Evolutionary conservation across 2,888 invertebrate genomes (phyloP).

Genomic region (Leptinotarsa peninsularis): DNA sequence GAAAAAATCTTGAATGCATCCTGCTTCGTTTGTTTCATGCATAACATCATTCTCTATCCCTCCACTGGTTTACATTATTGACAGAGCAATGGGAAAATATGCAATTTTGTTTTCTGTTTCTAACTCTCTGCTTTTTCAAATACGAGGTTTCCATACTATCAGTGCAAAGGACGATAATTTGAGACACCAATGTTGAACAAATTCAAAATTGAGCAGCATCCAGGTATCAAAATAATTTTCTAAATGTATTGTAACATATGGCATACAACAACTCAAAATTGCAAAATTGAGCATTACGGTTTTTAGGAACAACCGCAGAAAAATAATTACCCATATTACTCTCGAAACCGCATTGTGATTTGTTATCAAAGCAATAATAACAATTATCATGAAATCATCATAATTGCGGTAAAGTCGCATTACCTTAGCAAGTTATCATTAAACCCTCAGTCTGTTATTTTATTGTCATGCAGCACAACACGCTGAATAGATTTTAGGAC

Average conservation of each 20-base stretch:
- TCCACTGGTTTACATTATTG: no score
- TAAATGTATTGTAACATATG: neutral
- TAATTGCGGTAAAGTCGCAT: slow-evolving; percentile 30
- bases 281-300: neutral
- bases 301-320: neutral
- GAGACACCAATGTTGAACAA: no score
- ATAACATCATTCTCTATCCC: no score
- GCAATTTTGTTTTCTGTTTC: no score
- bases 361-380: neutral
- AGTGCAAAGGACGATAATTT: no score
- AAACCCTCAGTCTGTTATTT: slow-evolving; percentile 29
- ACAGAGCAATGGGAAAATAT: no score
- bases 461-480: slow-evolving; percentile 33
- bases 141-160: no score
- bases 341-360: neutral
- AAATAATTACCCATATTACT: neutral
- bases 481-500: slow-evolving; percentile 38
- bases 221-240: neutral
- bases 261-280: neutral
- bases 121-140: no score
- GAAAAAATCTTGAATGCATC: no score
- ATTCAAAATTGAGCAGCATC: no score
- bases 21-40: no score
- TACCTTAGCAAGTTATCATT: slow-evolving; percentile 28
- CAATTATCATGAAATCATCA: slow-evolving; percentile 39